Percentiles rank a stretch among this genome's conserved stretches.
Conservation (phyloP, 2,888 invertebrate genomes). For the Lamellibrachia columna region DNA sequence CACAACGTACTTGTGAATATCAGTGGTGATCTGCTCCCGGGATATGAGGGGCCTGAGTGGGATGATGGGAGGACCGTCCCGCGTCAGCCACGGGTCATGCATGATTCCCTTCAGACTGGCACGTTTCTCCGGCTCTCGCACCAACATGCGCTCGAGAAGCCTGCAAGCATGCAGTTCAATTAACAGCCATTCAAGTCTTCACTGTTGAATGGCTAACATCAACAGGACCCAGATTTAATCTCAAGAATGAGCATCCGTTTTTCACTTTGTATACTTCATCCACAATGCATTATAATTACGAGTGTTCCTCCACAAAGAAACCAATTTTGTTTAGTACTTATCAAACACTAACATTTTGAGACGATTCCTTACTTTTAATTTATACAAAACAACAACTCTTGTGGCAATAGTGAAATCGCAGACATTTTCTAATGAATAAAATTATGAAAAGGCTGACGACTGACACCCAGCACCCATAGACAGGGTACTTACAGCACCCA, state of each 20-base stretch:
- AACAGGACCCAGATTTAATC: no score
- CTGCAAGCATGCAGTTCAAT: slow-evolving; percentile 66
- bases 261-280: background rate
- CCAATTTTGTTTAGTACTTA: background rate
- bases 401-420: background rate
- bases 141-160: slow-evolving; percentile 91
- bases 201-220: background rate
- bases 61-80: slow-evolving; percentile 43
- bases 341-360: background rate
- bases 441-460: background rate
- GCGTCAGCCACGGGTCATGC: slow-evolving; percentile 79
- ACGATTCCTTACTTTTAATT: background rate
- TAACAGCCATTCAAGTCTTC: slow-evolving; percentile 14
- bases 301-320: background rate
- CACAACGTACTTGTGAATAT: slow-evolving; percentile 89
- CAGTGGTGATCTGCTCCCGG: slow-evolving; percentile 87
- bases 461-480: background rate
- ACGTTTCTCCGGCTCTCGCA: slow-evolving; percentile 90
- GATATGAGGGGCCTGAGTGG: slow-evolving; percentile 50
- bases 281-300: background rate
- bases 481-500: background rate
- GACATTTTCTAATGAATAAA: background rate
- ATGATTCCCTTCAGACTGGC: slow-evolving; percentile 89
- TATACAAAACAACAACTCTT: background rate
- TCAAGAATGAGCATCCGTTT: no score